phyloP scores from a whole-genome alignment of 23 tunicate genomes.

The Aplidium turbinatum region DNA sequence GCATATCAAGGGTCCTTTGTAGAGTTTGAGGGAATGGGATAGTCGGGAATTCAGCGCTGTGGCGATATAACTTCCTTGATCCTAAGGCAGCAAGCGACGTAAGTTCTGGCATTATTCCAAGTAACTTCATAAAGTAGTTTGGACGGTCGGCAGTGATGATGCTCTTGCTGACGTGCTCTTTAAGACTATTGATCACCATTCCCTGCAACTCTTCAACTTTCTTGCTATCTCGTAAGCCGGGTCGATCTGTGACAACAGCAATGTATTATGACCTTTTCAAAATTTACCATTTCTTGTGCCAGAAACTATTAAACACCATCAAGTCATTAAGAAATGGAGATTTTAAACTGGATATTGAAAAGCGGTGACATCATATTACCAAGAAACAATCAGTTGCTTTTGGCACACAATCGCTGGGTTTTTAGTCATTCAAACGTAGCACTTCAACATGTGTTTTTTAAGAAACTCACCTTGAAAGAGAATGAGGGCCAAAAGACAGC shows the following conservation, averaged over 20 bases:
- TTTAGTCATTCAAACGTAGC: no score
- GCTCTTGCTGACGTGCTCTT: conserved; percentile 79
- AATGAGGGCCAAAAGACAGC: conserved; percentile 82
- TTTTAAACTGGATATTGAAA: no score
- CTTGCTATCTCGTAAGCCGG: conserved; percentile 65
- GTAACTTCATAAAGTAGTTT: conserved; percentile 76
- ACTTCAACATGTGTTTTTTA: no score
- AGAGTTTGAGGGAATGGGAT: conserved; percentile 69
- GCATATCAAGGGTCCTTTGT: conserved; percentile 41
- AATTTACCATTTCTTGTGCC: neutral
- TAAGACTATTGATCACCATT: conserved; percentile 56
- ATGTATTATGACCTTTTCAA: neutral
- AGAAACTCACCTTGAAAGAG: conserved; percentile 77
- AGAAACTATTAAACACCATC: neutral
- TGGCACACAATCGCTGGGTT: no score
- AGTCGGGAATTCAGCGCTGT: conserved; percentile 57
- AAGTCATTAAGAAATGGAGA: neutral
- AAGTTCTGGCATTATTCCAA: conserved; percentile 64
- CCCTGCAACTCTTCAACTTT: conserved; percentile 83
- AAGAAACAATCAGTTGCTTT: no score
- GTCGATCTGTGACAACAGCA: no score
- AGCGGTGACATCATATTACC: no score
- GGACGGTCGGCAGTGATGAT: conserved; percentile 91
- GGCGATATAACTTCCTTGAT: conserved; percentile 36
- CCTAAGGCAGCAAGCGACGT: conserved; percentile 58